These are phyloP conservation scores for Hippotragus niger DNA, from an alignment of 2,113 vertebrate species.

Conservation along the genomic window DNA sequence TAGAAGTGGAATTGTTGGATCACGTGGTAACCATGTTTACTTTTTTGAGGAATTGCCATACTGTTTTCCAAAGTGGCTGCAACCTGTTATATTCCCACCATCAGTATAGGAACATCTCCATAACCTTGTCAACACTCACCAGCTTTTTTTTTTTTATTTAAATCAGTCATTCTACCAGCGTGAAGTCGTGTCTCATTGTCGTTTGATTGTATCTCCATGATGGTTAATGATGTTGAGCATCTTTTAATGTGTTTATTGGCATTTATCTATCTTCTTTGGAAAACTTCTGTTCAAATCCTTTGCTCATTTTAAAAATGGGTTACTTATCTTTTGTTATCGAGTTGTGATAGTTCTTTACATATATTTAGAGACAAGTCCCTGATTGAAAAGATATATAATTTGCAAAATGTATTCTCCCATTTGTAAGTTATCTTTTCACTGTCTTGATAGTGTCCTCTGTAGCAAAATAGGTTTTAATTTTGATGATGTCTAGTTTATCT, in stretches of 20 bases:
- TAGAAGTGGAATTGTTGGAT: not conserved
- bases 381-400: not conserved
- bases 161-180: not conserved
- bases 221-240: not conserved
- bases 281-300: not conserved
- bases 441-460: not conserved
- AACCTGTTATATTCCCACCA: not conserved
- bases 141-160: not conserved
- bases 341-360: not conserved
- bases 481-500: not conserved
- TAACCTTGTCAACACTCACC: not conserved
- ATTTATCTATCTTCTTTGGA: not conserved
- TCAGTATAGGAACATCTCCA: not conserved
- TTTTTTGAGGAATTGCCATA: not conserved
- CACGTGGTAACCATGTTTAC: not conserved
- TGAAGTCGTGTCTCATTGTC: not conserved
- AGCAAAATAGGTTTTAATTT: not conserved
- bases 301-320: not conserved
- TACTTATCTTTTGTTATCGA: not conserved
- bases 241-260: not conserved
- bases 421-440: not conserved
- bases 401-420: not conserved
- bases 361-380: not conserved
- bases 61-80: not conserved
- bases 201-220: not conserved